Base-by-base conservation (phyloP, 2,797 vertebrate species). In the Propithecus perrieri region DNA sequence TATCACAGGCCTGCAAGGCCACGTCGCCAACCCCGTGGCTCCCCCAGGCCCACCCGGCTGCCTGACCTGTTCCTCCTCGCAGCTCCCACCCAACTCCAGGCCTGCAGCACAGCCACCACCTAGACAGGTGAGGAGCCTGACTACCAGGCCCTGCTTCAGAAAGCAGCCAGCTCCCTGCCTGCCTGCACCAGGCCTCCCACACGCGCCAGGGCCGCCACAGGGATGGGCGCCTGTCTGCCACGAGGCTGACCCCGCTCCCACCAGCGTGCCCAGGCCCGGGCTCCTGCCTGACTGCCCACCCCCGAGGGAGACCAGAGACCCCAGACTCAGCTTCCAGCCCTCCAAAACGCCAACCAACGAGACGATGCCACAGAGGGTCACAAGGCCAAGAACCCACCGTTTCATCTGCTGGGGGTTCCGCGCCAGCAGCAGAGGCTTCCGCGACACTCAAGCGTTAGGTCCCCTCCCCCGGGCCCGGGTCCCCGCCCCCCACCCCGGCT, bases 151-250 rank as follows among this genome's bases (percentile, higher is more conserved):
- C 26, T 12, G 5, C 78, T 80, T 24, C 61, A 63, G n/a, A 50
- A 81, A 63, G 38, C 15, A 30, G 18, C 17, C 33, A 8, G 22
- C 15, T 84, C 20, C 84, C 22, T 0, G 5, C 30, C 75, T 15
- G 12, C 28, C 30, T 4, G 28, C 4, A 50, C 38, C 22, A 50
- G 53, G 13, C 48, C 24, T 61, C n/a, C 28, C 4, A 43, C 26
- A 0, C 0, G 0, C 4, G 14, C 20, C 17, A 10, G 1, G 35
- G 38, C 53, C 38, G 33, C 75, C 72, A 69, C 28, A 9, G 33
- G 10, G 41, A n/a, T 0, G 9, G 5, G 18, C 2, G 20, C 48
- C n/a, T 35, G n/a, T 50, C 55, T 85, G 28, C 33, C 67, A 4
- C 2, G 33, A 20, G 11, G 33, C 69, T 35, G n/a, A 86, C 46